Conservation (phyloP, 2,797 vertebrate genomes). For the Alexandromys oeconomus region DNA sequence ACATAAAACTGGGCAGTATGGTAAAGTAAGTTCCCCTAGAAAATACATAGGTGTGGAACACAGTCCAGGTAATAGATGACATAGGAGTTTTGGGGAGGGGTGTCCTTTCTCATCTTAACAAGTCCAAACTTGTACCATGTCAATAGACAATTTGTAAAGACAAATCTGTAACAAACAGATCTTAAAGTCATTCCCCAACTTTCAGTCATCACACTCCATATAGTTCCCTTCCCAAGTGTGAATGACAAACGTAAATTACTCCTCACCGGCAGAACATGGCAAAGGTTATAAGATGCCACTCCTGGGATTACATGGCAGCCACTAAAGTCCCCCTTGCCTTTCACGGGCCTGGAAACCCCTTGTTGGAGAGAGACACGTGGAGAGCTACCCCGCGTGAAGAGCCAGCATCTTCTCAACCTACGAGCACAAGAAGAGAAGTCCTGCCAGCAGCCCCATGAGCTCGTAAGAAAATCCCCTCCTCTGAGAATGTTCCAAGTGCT, state of each 20-base stretch:
- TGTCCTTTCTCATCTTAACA: constrained; percentile 27
- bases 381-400: background rate
- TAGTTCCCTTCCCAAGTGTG: background rate
- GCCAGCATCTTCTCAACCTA: background rate
- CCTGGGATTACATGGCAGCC: background rate
- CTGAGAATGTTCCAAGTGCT: background rate
- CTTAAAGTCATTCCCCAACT: background rate
- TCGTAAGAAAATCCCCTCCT: background rate
- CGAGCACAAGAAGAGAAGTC: background rate
- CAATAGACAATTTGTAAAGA: background rate
- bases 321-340: background rate
- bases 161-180: background rate
- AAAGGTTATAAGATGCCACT: background rate
- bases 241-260: background rate
- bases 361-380: background rate
- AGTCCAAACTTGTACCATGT: background rate
- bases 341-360: background rate
- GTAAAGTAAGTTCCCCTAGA: constrained; percentile 36
- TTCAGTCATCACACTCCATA: background rate
- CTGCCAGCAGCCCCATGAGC: background rate
- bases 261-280: background rate
- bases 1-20: constrained; percentile 27
- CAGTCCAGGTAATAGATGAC: background rate
- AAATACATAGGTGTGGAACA: background rate
- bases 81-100: background rate